Evolutionary conservation across 2,888 invertebrate genomes (phyloP), one percentile per base, ranked within the genome.

Genomic region (Polymixis lichenea): DNA sequence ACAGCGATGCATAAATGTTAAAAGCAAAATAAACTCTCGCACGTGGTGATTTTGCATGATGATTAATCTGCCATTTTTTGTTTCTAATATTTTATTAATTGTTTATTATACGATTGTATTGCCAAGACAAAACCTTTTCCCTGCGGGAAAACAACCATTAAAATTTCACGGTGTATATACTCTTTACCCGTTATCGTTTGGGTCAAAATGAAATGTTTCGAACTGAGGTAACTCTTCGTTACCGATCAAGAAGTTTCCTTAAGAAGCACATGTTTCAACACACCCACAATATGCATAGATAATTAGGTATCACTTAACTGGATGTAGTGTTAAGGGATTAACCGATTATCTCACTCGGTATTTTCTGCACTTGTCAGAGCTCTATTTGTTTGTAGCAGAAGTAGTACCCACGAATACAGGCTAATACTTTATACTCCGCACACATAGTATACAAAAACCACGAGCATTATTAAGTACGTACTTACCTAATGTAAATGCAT

Each of bases 351-450:
- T 55, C 25, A 38, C 70, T 78, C 38, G 9, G 17, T 15, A 7
- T 32, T 46, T 61, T 25, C 13, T 55, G 46, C 77, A 77, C 70
- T 77, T 77, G 61, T 78, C 32, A 55, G 78, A 8, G 25, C 32
- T 77, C 70, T 61, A 38, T 58, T 60, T 74, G 22, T 58, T 74
- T 61, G 17, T 7, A 58, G n/a, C 58, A 28, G 28, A 28, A 38
- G 19, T 22, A 6, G 17, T 28, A 70, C 13, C 1, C n/a, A 32
- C 8, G 25, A 19, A 46, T 46, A 46, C 43, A 43, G 43, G 32
- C 32, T 43, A 46, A 25, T 25, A 65, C 1, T 25, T 19, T 17
- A 28, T 17, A 58, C 0, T 43, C 19, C 22, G 3, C 1, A 43
- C 43, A 25, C n/a, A 43, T 32, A 32, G 32, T 32, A 32, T 32